A percentile compares a stretch with the other conserved stretches of the same genome.
phyloP scores from a whole-genome alignment of 2,113 vertebrate species.

The Salvelinus namaycush region DNA sequence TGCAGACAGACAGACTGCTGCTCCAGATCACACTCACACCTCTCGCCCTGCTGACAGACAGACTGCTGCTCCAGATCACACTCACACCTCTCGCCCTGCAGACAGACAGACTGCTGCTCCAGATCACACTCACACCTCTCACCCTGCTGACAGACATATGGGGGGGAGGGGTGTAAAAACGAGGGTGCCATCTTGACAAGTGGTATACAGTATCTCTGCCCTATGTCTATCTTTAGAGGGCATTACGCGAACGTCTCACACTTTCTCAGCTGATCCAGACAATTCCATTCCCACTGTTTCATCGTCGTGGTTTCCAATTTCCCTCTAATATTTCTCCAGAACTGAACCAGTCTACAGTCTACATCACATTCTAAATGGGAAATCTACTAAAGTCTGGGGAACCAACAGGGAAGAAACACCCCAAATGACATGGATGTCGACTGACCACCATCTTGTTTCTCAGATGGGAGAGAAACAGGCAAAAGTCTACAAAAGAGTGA shows the following conservation, averaged over 20 bases:
- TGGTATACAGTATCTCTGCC: constrained; percentile 24
- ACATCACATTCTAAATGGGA: too few relatives aligned
- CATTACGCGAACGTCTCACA: constrained; percentile 10
- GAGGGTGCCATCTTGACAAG: constrained; percentile 39
- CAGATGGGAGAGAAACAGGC: too few relatives aligned
- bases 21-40: constrained; percentile 12
- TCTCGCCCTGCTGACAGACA: constrained; percentile 48
- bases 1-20: background rate
- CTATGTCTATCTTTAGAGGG: constrained; percentile 54
- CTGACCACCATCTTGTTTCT: too few relatives aligned
- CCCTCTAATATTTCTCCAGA: too few relatives aligned
- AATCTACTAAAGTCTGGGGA: too few relatives aligned
- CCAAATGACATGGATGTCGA: too few relatives aligned
- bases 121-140: constrained; percentile 17
- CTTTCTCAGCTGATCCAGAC: background rate
- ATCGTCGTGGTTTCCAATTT: too few relatives aligned
- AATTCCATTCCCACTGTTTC: too few relatives aligned
- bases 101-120: constrained; percentile 37
- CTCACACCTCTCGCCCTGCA: constrained; percentile 29
- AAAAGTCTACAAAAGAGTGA: too few relatives aligned
- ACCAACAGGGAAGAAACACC: too few relatives aligned
- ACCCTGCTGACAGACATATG: constrained; percentile 47
- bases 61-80: constrained; percentile 5
- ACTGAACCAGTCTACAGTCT: too few relatives aligned
- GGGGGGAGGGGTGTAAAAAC: constrained; percentile 26